phyloP scores from a whole-genome alignment of 2,113 vertebrate species.

The Labeo rohita region DNA sequence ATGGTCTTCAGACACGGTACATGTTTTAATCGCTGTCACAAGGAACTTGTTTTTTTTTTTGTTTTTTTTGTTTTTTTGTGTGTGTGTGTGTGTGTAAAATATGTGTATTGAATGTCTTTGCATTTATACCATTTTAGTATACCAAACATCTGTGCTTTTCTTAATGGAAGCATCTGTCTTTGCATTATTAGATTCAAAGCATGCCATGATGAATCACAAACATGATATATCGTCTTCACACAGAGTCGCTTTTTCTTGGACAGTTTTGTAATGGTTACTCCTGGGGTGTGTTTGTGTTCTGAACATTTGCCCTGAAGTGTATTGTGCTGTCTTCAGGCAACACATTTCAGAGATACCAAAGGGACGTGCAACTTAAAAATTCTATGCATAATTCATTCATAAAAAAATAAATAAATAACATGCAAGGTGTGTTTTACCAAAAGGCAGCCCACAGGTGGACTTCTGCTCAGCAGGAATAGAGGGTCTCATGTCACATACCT shows the following conservation, averaged over 20 bases:
- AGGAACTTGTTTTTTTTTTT: not conserved
- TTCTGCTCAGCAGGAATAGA: not conserved
- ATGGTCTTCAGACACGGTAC: not conserved
- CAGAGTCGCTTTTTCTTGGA: not conserved
- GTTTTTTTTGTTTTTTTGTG: no score
- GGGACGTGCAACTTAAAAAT: not conserved
- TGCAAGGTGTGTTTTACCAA: not conserved
- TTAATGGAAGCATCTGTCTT: conserved; percentile 17
- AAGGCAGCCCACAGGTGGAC: not conserved
- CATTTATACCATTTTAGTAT: not conserved
- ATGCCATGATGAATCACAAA: not conserved
- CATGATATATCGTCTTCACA: not conserved
- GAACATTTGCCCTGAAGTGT: conserved; percentile 22
- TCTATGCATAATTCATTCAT: not conserved
- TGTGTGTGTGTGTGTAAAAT: not conserved
- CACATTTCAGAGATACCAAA: not conserved
- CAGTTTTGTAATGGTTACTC: not conserved
- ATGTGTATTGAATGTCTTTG: not conserved
- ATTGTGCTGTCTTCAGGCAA: not conserved
- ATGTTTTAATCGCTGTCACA: not conserved
- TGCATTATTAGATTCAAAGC: not conserved
- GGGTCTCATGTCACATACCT: not conserved
- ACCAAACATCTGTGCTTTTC: conserved; percentile 9
- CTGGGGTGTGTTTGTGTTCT: not conserved
- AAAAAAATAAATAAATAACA: not conserved